Base-by-base conservation (phyloP, 2,888 invertebrate genomes). In the Tetragonisca angustula region DNA sequence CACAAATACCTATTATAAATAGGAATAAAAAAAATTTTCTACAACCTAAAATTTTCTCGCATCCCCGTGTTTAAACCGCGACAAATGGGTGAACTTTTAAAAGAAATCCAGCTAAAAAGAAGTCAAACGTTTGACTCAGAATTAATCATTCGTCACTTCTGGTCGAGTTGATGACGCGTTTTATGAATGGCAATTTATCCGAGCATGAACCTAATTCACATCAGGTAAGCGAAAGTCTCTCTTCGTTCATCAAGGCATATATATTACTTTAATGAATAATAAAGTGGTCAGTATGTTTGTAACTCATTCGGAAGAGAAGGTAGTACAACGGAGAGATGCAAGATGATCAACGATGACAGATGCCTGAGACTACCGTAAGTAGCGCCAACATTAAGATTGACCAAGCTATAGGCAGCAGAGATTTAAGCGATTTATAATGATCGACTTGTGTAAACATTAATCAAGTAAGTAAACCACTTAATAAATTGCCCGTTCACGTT, bases 351-450 rank as follows among this genome's bases (percentile, higher is more conserved):
- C 24, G 64, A 73, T 43, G 67, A 69, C 73, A 64, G 61, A 36
- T 59, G 72, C 76, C 24, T 9, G 50, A 17, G 56, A 77, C 70
- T 52, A 27, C 43, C 64, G 17, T 52, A 56, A 21, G 67, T 24
- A 9, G 9, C n/a, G 68, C 43, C 61, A 43, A 67, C 62, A 49
- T 79, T 68, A 77, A 19, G 72, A 81, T 64, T 71, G 76, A 85
- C 76, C 43, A 50, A 43, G 59, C 43, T 76, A 56, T 73, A 84
- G 61, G n/a, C 17, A 1, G 27, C 50, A n/a, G 15, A n/a, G 13
- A 52, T 72, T 77, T 84, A 87, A 89, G 74, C 72, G 79, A 80
- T 84, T 87, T 88, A 84, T 89, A 87, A 88, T 80, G 85, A 79
- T 82, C 43, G 67, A 36, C 64, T 79, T 67, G 76, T 27, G 78